Evolutionary conservation across 2,113 vertebrate genomes (phyloP), one percentile per base, ranked within the genome.

Genomic region (Asarcornis scutulata): DNA sequence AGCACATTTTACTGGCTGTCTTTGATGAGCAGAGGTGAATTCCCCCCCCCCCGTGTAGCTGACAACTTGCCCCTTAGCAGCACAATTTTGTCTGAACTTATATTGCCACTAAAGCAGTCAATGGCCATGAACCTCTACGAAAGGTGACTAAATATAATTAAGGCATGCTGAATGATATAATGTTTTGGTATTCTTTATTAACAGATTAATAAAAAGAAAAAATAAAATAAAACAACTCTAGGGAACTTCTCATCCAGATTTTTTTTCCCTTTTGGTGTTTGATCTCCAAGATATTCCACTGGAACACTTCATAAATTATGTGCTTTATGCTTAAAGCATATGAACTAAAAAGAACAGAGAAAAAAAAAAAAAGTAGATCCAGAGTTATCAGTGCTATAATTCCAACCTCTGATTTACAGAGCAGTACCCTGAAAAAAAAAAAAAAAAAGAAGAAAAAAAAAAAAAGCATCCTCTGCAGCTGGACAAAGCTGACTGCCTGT

Each of bases 141-240:
- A 83, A 38, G 56, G 26, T 56, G n/a, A 83, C 75, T 59, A 80
- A 31, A 27, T 52, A 25, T 50, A 96, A 96, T 95, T 93, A 96
- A 91, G 48, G 20, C 4, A 16, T 11, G 88, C 76, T 88, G 92
- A 96, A 38, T 88, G 93, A 91, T 91, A 56, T 3, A 96, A 34
- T 88, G 64, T 52, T 91, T 84, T 67, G 32, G 32, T 81, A 58
- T 86, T 75, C 53, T 72, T 78, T 93, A 93, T 93, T 93, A 86
- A 94, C 9, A 46, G 27, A 71, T 83, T 81, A 75, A 80, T 80
- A 68, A 72, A 46, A 83, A 9, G 40, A 7, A 7, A 3, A 34
- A 46, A 48, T 5, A 48, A 48, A 20, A 48, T 11, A 48, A 10
- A 48, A 50, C 5, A 11, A 36, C 94, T 83, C 79, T 46, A 34